Evolutionary conservation across 2,888 invertebrate species (phyloP).

Genomic region (Diaprepes abbreviatus): DNA sequence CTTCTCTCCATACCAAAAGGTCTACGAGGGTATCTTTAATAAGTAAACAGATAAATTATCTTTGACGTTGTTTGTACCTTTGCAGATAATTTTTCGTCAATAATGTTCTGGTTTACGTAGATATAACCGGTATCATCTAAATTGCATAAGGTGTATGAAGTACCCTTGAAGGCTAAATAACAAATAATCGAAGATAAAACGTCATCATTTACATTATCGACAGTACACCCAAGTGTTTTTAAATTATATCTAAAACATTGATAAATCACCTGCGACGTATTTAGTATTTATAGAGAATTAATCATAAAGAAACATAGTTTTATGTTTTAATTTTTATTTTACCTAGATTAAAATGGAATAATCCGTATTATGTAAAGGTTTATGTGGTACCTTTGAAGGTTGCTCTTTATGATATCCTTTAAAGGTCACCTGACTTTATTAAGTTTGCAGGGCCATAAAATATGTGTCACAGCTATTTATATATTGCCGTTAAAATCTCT

Average conservation of each 20-base stretch:
- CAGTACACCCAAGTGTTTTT: no score
- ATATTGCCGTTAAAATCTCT: no score
- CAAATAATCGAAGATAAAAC: neutral
- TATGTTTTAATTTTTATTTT: no score
- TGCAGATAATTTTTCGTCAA: neutral
- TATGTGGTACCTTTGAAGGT: neutral
- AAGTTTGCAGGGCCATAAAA: neutral
- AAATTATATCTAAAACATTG: no score
- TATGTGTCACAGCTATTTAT: no score
- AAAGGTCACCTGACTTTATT: neutral
- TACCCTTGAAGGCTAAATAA: neutral
- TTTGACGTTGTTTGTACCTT: neutral
- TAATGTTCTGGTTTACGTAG: neutral
- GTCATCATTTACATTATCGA: neutral
- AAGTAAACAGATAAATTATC: neutral
- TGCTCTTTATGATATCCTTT: neutral
- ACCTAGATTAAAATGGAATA: no score
- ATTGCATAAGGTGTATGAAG: neutral
- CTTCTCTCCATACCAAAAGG: no score
- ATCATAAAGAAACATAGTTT: no score
- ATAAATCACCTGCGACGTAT: no score
- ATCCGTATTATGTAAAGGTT: neutral
- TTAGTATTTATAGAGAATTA: no score
- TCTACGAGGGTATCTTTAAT: no score
- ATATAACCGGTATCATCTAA: slow-evolving; percentile 3